Percentiles rank a stretch among this genome's conserved stretches.
These are phyloP conservation scores for Chrysolina haemoptera DNA, from an alignment of 2,888 invertebrate genomes.

Conservation along the genomic window DNA sequence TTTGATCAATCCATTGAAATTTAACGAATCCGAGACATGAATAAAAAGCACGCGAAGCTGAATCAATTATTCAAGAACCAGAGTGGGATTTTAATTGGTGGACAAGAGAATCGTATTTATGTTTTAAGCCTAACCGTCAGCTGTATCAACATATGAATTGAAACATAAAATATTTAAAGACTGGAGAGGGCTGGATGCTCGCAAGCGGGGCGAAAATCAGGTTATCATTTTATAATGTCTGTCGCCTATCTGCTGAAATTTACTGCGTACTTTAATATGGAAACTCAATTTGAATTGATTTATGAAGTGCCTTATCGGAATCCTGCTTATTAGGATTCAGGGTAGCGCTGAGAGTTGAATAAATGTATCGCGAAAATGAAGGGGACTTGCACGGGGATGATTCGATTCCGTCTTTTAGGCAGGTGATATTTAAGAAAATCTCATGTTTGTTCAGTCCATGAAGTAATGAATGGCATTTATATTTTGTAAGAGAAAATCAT, in stretches of 20 bases:
- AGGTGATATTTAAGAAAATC: neutral
- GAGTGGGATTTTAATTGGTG: conserved; percentile 51
- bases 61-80: conserved; percentile 39
- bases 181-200: conserved; percentile 44
- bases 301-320: conserved; percentile 45
- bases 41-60: conserved; percentile 31
- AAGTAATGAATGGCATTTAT: neutral
- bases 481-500: no score
- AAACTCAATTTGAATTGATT: conserved; percentile 50
- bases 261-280: conserved; percentile 48
- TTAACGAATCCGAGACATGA: conserved; percentile 31
- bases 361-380: conserved; percentile 32
- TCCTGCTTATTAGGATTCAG: conserved; percentile 46
- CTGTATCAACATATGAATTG: conserved; percentile 67
- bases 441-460: neutral
- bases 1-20: conserved; percentile 30
- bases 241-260: conserved; percentile 44
- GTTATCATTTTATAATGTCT: conserved; percentile 43
- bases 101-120: conserved; percentile 52
- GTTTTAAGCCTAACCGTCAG: conserved; percentile 66
- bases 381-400: neutral
- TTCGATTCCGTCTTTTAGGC: neutral
- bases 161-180: conserved; percentile 54
- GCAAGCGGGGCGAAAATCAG: conserved; percentile 29
- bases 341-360: conserved; percentile 35